Evolutionary conservation across 92 coral and sea anemone genomes (phyloP).

Genomic region (Porites rus): DNA sequence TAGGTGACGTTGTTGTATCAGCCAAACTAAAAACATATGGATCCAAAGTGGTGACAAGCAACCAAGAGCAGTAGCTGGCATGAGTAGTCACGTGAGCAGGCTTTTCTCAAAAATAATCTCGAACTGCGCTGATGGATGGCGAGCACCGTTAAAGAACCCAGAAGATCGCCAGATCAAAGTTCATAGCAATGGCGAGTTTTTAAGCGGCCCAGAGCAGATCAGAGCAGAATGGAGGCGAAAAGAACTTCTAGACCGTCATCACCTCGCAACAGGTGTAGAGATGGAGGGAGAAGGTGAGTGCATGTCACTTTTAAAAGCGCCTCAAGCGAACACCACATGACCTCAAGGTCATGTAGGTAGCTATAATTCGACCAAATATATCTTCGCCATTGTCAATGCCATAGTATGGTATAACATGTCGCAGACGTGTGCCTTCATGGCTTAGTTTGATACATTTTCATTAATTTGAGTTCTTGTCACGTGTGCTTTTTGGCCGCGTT

Average conservation of each 20-base stretch:
- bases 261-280: not conserved
- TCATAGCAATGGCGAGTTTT: not conserved
- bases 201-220: not conserved
- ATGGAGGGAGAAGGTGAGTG: conserved; percentile 14
- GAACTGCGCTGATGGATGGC: not conserved
- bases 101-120: not conserved
- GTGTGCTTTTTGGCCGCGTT: no score
- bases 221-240: not conserved
- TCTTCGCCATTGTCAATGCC: no score
- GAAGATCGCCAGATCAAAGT: not conserved
- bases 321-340: no score
- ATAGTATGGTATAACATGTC: no score
- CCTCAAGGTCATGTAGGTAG: no score
- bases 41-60: no score
- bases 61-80: not conserved
- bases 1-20: no score
- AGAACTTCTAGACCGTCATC: not conserved
- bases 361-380: no score
- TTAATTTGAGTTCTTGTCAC: no score
- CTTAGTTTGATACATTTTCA: no score
- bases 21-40: not conserved
- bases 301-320: no score
- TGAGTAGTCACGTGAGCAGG: not conserved
- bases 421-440: no score
- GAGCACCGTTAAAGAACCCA: not conserved